phyloP scores from a whole-genome alignment of 2,797 vertebrate genomes.

The Uromys caudimaculatus region DNA sequence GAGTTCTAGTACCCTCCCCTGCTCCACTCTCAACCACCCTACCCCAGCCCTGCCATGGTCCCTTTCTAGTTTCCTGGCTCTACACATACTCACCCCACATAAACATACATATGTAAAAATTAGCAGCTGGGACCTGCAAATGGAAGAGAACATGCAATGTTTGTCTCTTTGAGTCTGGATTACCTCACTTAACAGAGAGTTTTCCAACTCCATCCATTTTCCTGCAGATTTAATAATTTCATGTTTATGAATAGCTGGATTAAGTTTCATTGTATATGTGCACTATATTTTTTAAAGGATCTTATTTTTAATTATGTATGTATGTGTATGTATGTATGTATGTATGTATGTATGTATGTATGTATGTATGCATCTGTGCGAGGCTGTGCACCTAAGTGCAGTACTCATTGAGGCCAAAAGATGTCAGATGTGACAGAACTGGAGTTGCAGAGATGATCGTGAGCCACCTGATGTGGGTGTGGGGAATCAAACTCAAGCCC shows the following conservation, averaged over 20 bases:
- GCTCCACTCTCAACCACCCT: neutral
- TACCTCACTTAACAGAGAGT: neutral
- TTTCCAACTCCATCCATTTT: neutral
- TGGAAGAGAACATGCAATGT: neutral
- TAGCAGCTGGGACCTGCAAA: neutral
- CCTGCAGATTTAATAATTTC: neutral
- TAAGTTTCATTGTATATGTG: neutral
- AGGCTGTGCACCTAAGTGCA: neutral
- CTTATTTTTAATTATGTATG: neutral
- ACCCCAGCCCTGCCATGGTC: neutral
- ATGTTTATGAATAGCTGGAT: neutral
- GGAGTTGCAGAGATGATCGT: neutral
- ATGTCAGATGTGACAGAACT: neutral
- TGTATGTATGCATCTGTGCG: neutral
- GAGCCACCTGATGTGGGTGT: neutral
- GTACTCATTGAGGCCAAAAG: neutral
- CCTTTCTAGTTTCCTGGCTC: neutral
- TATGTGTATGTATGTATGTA: neutral
- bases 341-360: neutral
- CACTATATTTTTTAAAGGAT: neutral
- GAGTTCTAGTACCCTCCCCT: neutral
- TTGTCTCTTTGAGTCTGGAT: neutral
- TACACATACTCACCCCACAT: neutral
- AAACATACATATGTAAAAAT: neutral
- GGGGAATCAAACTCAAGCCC: neutral